Conservation (phyloP, 64 coral and sea anemone genomes). For the Pocillopora damicornis region DNA sequence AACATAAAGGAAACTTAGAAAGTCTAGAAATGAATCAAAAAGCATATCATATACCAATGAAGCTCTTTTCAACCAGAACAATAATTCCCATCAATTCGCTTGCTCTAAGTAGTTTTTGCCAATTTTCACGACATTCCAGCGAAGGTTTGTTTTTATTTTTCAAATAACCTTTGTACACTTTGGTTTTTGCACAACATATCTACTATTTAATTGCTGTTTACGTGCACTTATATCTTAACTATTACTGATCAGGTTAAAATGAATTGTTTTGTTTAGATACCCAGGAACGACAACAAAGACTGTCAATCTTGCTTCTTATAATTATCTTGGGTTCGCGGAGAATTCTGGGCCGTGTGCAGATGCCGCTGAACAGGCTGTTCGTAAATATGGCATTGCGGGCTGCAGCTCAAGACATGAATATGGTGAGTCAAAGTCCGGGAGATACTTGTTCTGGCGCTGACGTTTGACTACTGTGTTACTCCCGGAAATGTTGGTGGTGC, state of each 20-base stretch:
- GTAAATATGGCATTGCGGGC: slow-evolving; percentile 66
- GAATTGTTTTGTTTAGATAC: slow-evolving; percentile 33
- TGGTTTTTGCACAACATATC: too few species aligned
- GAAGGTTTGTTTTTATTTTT: too few species aligned
- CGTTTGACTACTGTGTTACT: too few species aligned
- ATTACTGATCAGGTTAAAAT: background rate
- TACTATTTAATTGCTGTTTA: background rate
- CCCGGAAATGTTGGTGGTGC: too few species aligned
- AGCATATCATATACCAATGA: too few species aligned
- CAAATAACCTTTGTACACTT: too few species aligned
- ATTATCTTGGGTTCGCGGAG: slow-evolving; percentile 97
- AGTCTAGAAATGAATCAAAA: too few species aligned
- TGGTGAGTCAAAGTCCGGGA: slow-evolving; percentile 52
- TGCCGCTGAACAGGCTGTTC: slow-evolving; percentile 65
- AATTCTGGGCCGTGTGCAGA: slow-evolving; percentile 93
- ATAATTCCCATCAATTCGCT: too few species aligned
- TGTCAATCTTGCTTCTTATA: slow-evolving; percentile 94
- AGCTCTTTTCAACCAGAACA: too few species aligned
- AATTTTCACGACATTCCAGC: too few species aligned
- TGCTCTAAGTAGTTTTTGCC: too few species aligned
- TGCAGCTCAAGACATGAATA: slow-evolving; percentile 97
- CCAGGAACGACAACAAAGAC: slow-evolving; percentile 56
- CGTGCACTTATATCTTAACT: background rate
- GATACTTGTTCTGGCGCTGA: background rate
- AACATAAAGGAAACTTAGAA: too few species aligned